Evolutionary conservation across 92 coral and sea anemone species (phyloP).

Genomic region (Siderastrea radians): DNA sequence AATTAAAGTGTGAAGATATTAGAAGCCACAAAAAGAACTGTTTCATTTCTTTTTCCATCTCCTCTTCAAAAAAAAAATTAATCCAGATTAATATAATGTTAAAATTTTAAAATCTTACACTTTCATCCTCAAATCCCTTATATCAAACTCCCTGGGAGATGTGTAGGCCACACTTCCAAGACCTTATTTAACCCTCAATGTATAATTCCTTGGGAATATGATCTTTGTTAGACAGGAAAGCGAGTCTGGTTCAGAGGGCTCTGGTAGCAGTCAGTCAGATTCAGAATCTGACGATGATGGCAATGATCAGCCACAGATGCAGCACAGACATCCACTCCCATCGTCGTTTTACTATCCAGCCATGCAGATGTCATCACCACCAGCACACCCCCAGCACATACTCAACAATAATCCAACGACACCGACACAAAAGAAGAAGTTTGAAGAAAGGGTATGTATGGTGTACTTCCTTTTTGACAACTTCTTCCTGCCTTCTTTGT

Average conservation of each 20-base stretch:
- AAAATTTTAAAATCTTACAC: too few species aligned
- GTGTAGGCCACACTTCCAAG: not conserved
- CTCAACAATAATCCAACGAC: slow-evolving; percentile 44
- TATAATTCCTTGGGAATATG: not conserved
- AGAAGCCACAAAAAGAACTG: too few species aligned
- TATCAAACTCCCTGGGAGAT: not conserved
- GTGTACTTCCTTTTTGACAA: not conserved
- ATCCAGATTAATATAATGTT: too few species aligned
- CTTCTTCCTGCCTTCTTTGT: too few species aligned
- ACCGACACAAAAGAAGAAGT: slow-evolving; percentile 41
- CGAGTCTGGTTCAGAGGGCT: slow-evolving; percentile 80
- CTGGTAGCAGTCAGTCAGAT: slow-evolving; percentile 88
- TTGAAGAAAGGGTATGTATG: slow-evolving; percentile 57
- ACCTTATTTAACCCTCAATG: not conserved
- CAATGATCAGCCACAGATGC: slow-evolving; percentile 70
- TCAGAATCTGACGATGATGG: slow-evolving; percentile 91
- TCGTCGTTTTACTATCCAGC: slow-evolving; percentile 28
- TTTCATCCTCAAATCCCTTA: not conserved
- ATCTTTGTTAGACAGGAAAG: slow-evolving; percentile 59
- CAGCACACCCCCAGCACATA: not conserved
- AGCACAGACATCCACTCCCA: slow-evolving; percentile 30
- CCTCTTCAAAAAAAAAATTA: too few species aligned
- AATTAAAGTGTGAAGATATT: too few species aligned
- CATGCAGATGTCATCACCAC: slow-evolving; percentile 28
- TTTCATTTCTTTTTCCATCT: too few species aligned